These are phyloP conservation scores for Caranx melampygus DNA, from an alignment of 2,113 vertebrate genomes.

Conservation along the genomic window DNA sequence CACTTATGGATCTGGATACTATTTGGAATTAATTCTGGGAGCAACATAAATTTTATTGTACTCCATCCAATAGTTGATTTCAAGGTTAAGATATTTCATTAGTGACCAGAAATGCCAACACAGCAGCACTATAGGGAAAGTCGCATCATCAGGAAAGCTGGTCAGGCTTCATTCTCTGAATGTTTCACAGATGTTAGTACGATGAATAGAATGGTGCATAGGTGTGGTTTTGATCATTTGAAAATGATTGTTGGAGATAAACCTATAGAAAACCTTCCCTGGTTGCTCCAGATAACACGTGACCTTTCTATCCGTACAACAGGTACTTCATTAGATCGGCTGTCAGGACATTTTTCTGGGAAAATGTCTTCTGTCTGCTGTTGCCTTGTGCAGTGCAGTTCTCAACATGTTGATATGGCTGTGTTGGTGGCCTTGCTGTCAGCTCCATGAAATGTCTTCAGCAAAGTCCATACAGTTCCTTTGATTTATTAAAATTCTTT, in stretches of 20 bases:
- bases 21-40: neutral
- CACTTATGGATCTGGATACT: neutral
- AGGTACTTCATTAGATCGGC: conserved; percentile 41
- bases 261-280: neutral
- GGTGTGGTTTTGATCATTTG: conserved; percentile 7
- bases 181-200: neutral
- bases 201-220: neutral
- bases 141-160: neutral
- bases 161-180: neutral
- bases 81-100: neutral
- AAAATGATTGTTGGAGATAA: conserved; percentile 9
- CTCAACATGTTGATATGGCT: conserved; percentile 23
- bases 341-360: conserved; percentile 16
- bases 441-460: conserved; percentile 31
- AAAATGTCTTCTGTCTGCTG: neutral
- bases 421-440: conserved; percentile 17
- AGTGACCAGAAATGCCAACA: neutral
- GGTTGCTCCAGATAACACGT: conserved; percentile 6
- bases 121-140: neutral
- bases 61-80: neutral
- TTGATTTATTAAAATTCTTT: conserved; percentile 58
- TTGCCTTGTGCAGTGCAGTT: conserved; percentile 1
- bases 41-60: neutral
- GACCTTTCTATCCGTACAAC: conserved; percentile 27
- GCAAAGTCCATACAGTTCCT: conserved; percentile 41